phyloP scores from a whole-genome alignment of 2,113 vertebrate genomes.

The Aspiorhynchus laticeps region DNA sequence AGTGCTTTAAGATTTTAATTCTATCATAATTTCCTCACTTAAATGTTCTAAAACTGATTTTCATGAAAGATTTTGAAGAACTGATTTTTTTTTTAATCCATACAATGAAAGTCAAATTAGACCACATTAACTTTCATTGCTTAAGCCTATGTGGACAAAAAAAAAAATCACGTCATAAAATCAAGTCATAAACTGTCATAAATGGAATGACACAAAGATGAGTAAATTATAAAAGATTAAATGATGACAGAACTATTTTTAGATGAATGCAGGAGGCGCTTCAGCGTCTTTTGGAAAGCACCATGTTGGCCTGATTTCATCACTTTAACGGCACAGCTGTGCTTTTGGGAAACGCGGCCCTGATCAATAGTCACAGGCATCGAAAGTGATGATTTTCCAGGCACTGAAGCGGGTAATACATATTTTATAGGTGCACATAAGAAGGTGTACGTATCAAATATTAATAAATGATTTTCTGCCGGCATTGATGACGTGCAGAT shows the following conservation, averaged over 20 bases:
- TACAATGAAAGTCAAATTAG: neutral
- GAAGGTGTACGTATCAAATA: slow-evolving; percentile 45
- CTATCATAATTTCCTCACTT: neutral
- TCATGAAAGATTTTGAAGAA: neutral
- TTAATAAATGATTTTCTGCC: slow-evolving; percentile 37
- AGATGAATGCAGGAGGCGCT: neutral
- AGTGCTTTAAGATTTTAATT: neutral
- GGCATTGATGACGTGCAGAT: slow-evolving; percentile 36
- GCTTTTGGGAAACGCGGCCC: neutral
- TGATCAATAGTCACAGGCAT: slow-evolving; percentile 40
- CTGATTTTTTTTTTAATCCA: neutral
- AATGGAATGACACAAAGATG: neutral
- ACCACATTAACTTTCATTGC: neutral
- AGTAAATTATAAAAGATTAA: neutral
- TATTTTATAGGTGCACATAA: slow-evolving; percentile 37
- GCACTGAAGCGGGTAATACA: slow-evolving; percentile 8
- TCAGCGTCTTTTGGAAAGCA: neutral
- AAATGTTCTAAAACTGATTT: neutral
- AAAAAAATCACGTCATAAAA: neutral
- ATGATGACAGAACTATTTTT: neutral
- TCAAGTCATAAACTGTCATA: neutral
- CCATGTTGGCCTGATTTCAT: neutral
- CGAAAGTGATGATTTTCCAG: slow-evolving; percentile 31
- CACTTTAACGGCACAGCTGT: slow-evolving; percentile 7
- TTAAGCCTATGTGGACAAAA: neutral